These are phyloP conservation scores for Tenthredo amoena DNA, from an alignment of 2,888 invertebrate species.

Conservation along the genomic window DNA sequence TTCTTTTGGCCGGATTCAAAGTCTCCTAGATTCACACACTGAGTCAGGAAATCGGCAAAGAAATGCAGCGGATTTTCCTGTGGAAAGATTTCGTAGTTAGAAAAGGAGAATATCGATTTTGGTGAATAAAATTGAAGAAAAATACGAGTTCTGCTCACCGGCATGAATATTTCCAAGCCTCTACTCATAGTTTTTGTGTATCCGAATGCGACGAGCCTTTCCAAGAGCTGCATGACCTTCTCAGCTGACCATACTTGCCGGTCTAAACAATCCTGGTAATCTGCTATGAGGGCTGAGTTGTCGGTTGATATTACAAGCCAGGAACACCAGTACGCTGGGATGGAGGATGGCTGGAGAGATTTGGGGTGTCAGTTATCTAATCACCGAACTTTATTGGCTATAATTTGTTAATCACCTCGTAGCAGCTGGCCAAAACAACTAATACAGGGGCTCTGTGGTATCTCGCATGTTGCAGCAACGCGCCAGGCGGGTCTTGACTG, in stretches of 20 bases:
- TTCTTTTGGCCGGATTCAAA: slow-evolving; percentile 69
- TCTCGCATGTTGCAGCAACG: slow-evolving; percentile 82
- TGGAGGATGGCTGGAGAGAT: slow-evolving; percentile 68
- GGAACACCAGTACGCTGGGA: slow-evolving; percentile 71
- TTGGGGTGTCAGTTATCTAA: neutral
- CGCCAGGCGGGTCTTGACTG: slow-evolving; percentile 85
- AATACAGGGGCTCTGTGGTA: slow-evolving; percentile 82
- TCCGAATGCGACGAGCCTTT: slow-evolving; percentile 80
- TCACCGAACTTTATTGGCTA: neutral
- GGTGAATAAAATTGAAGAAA: neutral
- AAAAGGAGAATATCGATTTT: neutral
- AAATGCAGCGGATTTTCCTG: slow-evolving; percentile 84
- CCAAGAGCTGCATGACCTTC: slow-evolving; percentile 79
- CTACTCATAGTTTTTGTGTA: slow-evolving; percentile 83
- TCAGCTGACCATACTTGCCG: slow-evolving; percentile 71
- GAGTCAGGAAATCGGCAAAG: slow-evolving; percentile 82
- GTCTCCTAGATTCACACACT: slow-evolving; percentile 75
- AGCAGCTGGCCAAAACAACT: slow-evolving; percentile 85
- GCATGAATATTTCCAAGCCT: slow-evolving; percentile 86
- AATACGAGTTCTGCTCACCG: slow-evolving; percentile 76
- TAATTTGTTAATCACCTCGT: slow-evolving; percentile 80
- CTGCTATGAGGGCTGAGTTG: slow-evolving; percentile 60
- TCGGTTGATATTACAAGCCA: slow-evolving; percentile 72
- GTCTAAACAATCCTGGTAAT: slow-evolving; percentile 67
- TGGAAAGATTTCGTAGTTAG: neutral